phyloP scores from a whole-genome alignment of 2,888 invertebrate genomes.

The Polydrusus cervinus region DNA sequence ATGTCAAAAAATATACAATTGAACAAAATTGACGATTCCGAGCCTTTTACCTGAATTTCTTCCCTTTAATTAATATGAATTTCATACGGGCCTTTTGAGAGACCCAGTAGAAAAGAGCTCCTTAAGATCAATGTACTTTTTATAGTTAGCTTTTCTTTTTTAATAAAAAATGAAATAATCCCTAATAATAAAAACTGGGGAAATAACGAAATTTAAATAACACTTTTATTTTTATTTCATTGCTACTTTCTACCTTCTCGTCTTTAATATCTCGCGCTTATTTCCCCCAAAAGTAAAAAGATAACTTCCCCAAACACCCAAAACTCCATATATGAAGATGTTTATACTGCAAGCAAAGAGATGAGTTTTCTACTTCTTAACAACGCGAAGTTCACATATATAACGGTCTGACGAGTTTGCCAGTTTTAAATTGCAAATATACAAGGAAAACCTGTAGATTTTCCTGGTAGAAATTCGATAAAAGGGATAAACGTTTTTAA shows the following conservation, averaged over 20 bases:
- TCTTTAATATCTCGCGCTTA: slow-evolving; percentile 17
- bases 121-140: too few relatives aligned
- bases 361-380: slow-evolving; percentile 36
- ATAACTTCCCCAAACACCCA: slow-evolving; percentile 29
- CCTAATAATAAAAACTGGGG: background rate
- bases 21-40: too few relatives aligned
- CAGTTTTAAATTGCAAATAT: slow-evolving; percentile 45
- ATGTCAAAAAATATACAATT: too few relatives aligned
- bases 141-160: too few relatives aligned
- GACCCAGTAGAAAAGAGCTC: too few relatives aligned
- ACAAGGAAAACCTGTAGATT: slow-evolving; percentile 40
- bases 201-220: slow-evolving; percentile 1
- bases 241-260: background rate
- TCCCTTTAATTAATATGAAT: too few relatives aligned
- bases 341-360: slow-evolving; percentile 34
- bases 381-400: slow-evolving; percentile 41
- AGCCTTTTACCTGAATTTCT: too few relatives aligned
- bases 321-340: slow-evolving; percentile 44
- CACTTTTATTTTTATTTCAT: background rate
- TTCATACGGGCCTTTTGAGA: too few relatives aligned
- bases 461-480: slow-evolving; percentile 31
- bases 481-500: slow-evolving; percentile 37
- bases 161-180: too few relatives aligned
- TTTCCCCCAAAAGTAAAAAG: slow-evolving; percentile 30
- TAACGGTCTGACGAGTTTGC: slow-evolving; percentile 43